A percentile compares a stretch with the other conserved stretches of the same genome.
Evolutionary conservation across 2,888 invertebrate species (phyloP).

Genomic region (Hoplodrina ambigua): DNA sequence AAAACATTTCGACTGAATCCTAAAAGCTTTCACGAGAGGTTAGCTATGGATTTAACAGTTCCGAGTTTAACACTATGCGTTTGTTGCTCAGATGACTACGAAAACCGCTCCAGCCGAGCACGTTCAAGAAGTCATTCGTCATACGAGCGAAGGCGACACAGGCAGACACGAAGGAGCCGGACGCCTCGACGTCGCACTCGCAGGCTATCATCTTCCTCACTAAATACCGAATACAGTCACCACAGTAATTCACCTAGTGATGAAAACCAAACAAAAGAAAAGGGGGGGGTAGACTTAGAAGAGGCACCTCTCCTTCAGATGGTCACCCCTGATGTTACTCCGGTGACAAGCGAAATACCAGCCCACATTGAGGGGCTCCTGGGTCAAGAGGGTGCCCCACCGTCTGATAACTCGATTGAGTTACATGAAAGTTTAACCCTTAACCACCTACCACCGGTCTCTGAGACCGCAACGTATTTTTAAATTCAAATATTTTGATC

Average conservation of each 20-base stretch:
- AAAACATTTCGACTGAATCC: neutral
- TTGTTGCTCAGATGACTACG: neutral
- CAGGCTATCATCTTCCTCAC: neutral
- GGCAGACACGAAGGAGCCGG: neutral
- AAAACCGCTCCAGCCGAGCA: neutral
- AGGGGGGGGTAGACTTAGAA: neutral
- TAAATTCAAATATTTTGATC: too few species aligned
- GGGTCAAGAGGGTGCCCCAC: neutral
- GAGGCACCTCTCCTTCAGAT: neutral
- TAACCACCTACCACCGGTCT: too few species aligned
- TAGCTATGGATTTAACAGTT: conserved; percentile 10
- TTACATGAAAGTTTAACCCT: neutral
- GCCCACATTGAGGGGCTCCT: neutral
- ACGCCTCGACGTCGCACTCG: neutral
- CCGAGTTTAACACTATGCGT: neutral
- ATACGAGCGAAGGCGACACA: neutral
- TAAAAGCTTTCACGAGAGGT: conserved; percentile 12
- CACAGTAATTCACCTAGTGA: neutral
- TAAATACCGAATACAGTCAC: neutral
- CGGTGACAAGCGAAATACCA: neutral
- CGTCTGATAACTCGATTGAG: too few species aligned
- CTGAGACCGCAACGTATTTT: too few species aligned
- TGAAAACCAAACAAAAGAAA: too few species aligned
- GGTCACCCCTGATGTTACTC: neutral
- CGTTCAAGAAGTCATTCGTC: neutral